Base-by-base conservation (phyloP, 2,113 vertebrate genomes). In the Tyrannus savana region DNA sequence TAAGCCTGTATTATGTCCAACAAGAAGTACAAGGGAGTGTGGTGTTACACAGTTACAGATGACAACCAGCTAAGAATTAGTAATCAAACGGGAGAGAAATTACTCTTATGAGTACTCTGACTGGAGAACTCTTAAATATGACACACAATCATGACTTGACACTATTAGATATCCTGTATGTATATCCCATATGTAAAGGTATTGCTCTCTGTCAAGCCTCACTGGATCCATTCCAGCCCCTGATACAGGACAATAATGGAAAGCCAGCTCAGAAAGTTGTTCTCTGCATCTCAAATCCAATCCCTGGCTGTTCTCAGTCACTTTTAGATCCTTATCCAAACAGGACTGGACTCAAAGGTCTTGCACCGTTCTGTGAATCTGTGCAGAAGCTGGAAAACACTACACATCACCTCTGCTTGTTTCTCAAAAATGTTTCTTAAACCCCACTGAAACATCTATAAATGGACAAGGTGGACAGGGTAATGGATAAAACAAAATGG, bases 21-120 rank as follows among this genome's bases (percentile, higher is more conserved):
- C 33, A 77, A 84, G n/a, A 88, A 85, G 42, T 55, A 94, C 25
- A 77, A 8, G 28, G 49, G 50, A 96, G 27, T 55, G 50, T 79
- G 55, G 30, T 71, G 85, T 55, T 79, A 86, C 49, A 79, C 24
- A 83, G 50, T 44, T 75, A 49, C 0, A 59, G 63, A 77, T 52
- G 59, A 91, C 79, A 94, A 76, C 82, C 84, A 86, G 76, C 63
- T 49, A 90, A 85, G 64, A 86, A 90, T 75, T 49, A 80, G 68
- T 63, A 84, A 81, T 63, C 69, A 87, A 84, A 91, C 16, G 44
- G 41, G 87, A 41, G 37, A 90, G 71, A 93, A 93, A 77, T n/a
- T 1, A 56, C 56, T 41, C 79, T 90, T 17, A 1, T 31, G 77
- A 89, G 35, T 39, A 78, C 42, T 71, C 25, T 35, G 83, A 80